phyloP scores from a whole-genome alignment of 1,140 invertebrate genomes.

The Drosophila erecta region DNA sequence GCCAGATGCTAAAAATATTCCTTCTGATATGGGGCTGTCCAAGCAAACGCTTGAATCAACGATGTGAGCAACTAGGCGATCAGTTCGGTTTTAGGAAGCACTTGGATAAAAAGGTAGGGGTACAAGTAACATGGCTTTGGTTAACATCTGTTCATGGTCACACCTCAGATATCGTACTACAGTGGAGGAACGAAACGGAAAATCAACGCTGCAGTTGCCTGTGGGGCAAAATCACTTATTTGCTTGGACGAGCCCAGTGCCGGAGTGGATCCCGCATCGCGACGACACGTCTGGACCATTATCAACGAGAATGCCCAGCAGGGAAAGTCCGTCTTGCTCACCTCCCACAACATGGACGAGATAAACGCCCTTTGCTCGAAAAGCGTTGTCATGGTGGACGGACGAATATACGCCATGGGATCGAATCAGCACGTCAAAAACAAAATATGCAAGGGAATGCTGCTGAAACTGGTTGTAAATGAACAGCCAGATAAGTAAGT shows the following conservation, averaged over 20 bases:
- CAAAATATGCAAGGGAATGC: conserved; percentile 88
- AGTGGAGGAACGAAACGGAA: conserved; percentile 97
- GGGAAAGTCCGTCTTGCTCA: conserved; percentile 89
- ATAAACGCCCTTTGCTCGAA: conserved; percentile 89
- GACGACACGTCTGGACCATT: conserved; percentile 92
- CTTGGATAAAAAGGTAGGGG: conserved; percentile 84
- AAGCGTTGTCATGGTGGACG: conserved; percentile 94
- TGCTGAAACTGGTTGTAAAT: conserved; percentile 16
- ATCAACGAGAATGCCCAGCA: conserved; percentile 86
- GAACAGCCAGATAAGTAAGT: conserved; percentile 2
- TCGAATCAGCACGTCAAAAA: conserved; percentile 88
- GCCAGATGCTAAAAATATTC: conserved; percentile 90
- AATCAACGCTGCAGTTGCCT: conserved; percentile 94
- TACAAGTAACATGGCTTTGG: background rate
- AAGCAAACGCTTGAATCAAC: conserved; percentile 78
- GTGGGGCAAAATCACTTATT: conserved; percentile 93
- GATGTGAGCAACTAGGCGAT: conserved; percentile 63
- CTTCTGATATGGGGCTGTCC: conserved; percentile 89
- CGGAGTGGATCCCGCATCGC: conserved; percentile 95
- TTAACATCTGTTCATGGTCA: too few species aligned
- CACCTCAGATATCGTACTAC: conserved; percentile 85
- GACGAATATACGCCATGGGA: conserved; percentile 89
- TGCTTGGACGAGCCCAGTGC: conserved; percentile 95
- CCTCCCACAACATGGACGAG: conserved; percentile 87
- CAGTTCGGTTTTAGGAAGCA: conserved; percentile 83